phyloP scores from a whole-genome alignment of 2,797 vertebrate genomes.

The Numenius phaeopus region DNA sequence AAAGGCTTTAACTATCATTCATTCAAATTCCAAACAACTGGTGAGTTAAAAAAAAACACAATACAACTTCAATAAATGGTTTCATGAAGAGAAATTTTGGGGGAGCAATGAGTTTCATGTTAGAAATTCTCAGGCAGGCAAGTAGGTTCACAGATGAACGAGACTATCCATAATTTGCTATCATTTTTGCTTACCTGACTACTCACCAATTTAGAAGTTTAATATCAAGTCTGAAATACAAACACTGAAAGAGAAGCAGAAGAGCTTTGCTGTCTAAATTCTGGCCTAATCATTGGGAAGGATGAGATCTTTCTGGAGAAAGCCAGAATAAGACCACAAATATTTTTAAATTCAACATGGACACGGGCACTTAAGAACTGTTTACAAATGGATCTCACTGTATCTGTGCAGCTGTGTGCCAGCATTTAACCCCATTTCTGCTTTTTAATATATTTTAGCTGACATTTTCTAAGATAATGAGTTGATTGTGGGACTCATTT shows the following conservation, averaged over 20 bases:
- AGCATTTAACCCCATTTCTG: fast-evolving
- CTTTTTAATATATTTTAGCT: background rate
- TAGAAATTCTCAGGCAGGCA: background rate
- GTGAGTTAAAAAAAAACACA: background rate
- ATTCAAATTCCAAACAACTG: background rate
- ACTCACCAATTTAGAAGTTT: background rate
- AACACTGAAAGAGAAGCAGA: background rate
- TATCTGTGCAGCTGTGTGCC: background rate
- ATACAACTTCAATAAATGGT: background rate
- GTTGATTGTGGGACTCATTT: background rate
- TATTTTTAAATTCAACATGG: background rate
- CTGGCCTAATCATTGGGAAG: background rate
- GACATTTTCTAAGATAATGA: background rate
- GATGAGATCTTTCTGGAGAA: background rate
- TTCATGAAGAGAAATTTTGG: background rate
- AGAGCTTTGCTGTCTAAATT: background rate
- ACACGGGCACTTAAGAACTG: background rate
- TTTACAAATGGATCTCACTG: background rate
- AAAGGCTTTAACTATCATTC: background rate
- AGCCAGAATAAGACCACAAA: background rate
- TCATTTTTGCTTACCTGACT: background rate
- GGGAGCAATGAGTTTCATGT: fast-evolving
- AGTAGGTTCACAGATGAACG: background rate
- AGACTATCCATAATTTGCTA: background rate
- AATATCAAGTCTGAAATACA: background rate